Base-by-base conservation (phyloP, 2,113 vertebrate species). In the Trichomycterus rosablanca region DNA sequence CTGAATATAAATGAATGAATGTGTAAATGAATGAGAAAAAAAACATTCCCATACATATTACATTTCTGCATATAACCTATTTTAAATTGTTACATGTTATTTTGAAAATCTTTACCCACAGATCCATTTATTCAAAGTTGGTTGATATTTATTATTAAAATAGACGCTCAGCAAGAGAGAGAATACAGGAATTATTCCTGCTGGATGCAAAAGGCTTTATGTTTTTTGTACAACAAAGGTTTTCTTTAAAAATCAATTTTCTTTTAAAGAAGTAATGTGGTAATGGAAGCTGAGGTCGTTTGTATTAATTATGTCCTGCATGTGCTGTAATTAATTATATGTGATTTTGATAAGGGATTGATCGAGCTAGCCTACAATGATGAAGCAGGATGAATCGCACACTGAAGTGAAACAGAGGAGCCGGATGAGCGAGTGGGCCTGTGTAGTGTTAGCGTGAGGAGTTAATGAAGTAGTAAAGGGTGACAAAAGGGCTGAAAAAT, bases 341-440 rank as follows among this genome's bases (percentile, higher is more conserved):
- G 65, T 76, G 75, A 62, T 71, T 79, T 81, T 80, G 78, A 83
- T 84, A 81, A 77, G 62, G 55, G 59, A 59, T 42, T 72, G 59
- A 58, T 61, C 40, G 53, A 22, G 48, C 24, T 35, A 65, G 63
- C 72, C 74, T 60, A 30, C 67, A 78, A 81, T 77, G 79, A 78
- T 76, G 59, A 74, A 63, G 71, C 75, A 66, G 11, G 62, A 54
- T 52, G 66, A 60, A 61, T 70, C 37, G 15, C 15, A n/a, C 12
- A n/a, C 5, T 40, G 75, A 56, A 56, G 71, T 63, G 65, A 70
- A 56, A 7, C 54, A 68, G 59, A 44, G 35, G 12, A 45, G 15
- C 18, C 26, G 32, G 20, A 35, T 12, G 40, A 54, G 18, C 9
- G 28, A 11, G 16, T 15, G 11, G 57, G 19, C 45, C 44, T 37